These are phyloP conservation scores for Poecilia latipinna DNA, from an alignment of 2,113 vertebrate species.

Conservation along the genomic window DNA sequence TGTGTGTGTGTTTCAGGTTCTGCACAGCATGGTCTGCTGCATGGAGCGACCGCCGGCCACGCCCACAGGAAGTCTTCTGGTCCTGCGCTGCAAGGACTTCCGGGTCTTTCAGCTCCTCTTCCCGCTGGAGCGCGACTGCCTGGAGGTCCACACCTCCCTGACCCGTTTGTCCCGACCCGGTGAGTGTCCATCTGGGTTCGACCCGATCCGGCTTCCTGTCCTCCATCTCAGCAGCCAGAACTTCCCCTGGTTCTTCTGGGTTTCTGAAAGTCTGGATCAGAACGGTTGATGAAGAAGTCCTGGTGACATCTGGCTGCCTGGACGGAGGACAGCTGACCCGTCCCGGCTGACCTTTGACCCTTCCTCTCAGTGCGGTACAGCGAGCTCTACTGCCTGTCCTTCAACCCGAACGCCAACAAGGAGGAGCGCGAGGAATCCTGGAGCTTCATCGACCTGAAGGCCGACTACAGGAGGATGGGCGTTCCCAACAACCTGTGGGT, in stretches of 20 bases:
- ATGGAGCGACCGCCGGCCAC: slow-evolving; percentile 88
- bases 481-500: slow-evolving; percentile 91
- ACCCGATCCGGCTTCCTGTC: too few relatives aligned
- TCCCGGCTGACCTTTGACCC: background rate
- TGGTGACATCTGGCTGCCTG: background rate
- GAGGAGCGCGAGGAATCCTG: slow-evolving; percentile 91
- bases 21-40: slow-evolving; percentile 92
- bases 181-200: slow-evolving; percentile 51
- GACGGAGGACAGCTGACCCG: background rate
- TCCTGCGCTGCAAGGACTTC: slow-evolving; percentile 95
- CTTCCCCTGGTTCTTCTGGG: too few relatives aligned
- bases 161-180: slow-evolving; percentile 90
- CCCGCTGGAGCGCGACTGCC: slow-evolving; percentile 90
- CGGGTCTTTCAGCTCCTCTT: slow-evolving; percentile 88
- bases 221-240: too few relatives aligned
- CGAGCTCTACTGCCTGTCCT: slow-evolving; percentile 95
- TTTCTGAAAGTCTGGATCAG: too few relatives aligned
- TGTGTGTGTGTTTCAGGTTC: slow-evolving; percentile 78
- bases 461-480: slow-evolving; percentile 92
- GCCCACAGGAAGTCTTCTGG: slow-evolving; percentile 86
- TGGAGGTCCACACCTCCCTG: slow-evolving; percentile 89
- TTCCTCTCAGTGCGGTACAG: slow-evolving; percentile 87
- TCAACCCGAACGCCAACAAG: slow-evolving; percentile 92
- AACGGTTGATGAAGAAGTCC: background rate
- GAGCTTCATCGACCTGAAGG: slow-evolving; percentile 84